Evolutionary conservation across 2,888 invertebrate genomes (phyloP), one percentile per base, ranked within the genome.

Genomic region (Amphimallon solstitiale): DNA sequence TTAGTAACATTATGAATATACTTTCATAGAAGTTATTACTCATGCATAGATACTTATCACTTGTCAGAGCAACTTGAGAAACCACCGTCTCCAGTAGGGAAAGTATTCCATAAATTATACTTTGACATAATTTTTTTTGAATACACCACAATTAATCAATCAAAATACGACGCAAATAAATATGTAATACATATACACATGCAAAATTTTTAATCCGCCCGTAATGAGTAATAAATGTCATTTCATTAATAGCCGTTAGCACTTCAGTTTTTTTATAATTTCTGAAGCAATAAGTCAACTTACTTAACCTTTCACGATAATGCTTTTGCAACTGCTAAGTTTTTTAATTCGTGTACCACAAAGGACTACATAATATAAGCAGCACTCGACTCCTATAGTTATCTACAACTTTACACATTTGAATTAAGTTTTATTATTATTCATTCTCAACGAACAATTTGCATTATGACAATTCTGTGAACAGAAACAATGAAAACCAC

Each of bases 201-300:
- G 43, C 17, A 43, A 43, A 40, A 15, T 40, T 40, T 56, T 40
- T 56, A 56, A 56, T 56, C 56, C 23, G 40, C 40, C 21, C 23
- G 40, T 56, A 40, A 56, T 56, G 40, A 56, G 40, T 56, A 40
- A 56, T 56, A 56, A 56, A 56, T 56, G 56, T 56, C 56, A 56
- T 21, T 23, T 40, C 56, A 56, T 40, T 38, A 56, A 56, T 56
- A 14, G 56, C 23, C 56, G 56, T 43, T 56, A 56, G 23, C 40
- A 56, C 40, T 51, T 51, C 23, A 40, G 21, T 3, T 56, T 40
- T 37, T 56, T 56, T 56, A 40, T 56, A 56, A 21, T 14, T 23
- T 10, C 23, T 56, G 40, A 56, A 43, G 56, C 21, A 56, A 56
- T 56, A 56, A 56, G 56, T 56, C 56, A 56, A 40, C 56, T 56